Percentiles rank a stretch among this genome's conserved stretches.
Evolutionary conservation across 2,797 vertebrate species (phyloP).

Genomic region (Xenopus petersii): DNA sequence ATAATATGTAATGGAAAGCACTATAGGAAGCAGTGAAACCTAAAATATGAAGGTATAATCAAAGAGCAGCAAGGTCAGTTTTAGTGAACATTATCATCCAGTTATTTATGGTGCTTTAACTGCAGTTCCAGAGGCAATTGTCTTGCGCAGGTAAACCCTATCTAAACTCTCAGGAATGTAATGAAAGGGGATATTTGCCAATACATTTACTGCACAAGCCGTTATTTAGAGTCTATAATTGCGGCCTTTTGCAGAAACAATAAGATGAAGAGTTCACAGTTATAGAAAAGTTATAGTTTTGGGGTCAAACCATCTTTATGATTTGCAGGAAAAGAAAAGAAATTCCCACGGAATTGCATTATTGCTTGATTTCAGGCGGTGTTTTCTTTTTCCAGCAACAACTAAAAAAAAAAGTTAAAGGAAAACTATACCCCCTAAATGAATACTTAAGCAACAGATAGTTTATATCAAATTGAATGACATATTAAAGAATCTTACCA

Average conservation of each 20-base stretch:
- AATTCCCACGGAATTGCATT: conserved; percentile 2
- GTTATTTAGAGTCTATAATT: conserved; percentile 28
- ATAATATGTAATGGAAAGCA: neutral
- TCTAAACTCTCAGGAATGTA: conserved; percentile 18
- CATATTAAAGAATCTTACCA: too few relatives aligned
- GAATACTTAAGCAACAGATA: too few relatives aligned
- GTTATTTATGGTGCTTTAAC: conserved; percentile 35
- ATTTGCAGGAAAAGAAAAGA: neutral
- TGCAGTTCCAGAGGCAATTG: conserved; percentile 23
- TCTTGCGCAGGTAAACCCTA: conserved; percentile 19
- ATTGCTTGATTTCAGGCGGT: neutral
- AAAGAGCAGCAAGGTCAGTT: conserved; percentile 30
- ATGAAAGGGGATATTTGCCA: neutral
- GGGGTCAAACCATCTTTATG: conserved; percentile 30
- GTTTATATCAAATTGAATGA: too few relatives aligned
- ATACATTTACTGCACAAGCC: conserved; percentile 6
- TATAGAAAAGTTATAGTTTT: conserved; percentile 4
- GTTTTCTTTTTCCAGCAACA: too few relatives aligned
- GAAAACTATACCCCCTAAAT: too few relatives aligned
- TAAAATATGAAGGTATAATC: conserved; percentile 25
- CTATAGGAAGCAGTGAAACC: neutral
- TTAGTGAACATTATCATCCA: conserved; percentile 33
- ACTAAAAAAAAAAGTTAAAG: too few relatives aligned
- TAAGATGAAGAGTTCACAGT: conserved; percentile 11
- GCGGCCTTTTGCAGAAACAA: conserved; percentile 20